Percentiles rank a stretch among this genome's conserved stretches.
Evolutionary conservation across 2,888 invertebrate species (phyloP).

Genomic region (Hanleya hanleyi): DNA sequence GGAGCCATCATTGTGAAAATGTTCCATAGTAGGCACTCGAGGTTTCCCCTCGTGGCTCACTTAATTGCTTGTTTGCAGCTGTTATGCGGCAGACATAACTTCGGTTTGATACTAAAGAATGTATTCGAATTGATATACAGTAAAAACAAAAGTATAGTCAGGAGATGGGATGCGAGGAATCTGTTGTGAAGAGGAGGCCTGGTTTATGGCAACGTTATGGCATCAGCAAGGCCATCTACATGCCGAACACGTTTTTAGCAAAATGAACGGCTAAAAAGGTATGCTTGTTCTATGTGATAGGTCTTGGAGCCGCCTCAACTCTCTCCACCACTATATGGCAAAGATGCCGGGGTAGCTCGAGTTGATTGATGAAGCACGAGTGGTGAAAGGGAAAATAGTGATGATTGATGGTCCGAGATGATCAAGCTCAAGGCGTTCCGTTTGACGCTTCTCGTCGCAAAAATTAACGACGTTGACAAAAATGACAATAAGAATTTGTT

Average conservation of each 20-base stretch:
- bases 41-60: background rate
- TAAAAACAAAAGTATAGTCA: too few species aligned
- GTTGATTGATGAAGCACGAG: background rate
- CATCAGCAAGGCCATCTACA: background rate
- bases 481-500: conserved; percentile 7
- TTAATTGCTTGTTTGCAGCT: background rate
- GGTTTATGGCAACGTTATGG: background rate
- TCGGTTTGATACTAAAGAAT: too few species aligned
- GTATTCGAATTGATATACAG: too few species aligned
- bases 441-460: conserved; percentile 2
- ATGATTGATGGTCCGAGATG: background rate
- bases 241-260: background rate
- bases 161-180: too few species aligned
- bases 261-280: background rate
- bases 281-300: background rate
- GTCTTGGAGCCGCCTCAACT: background rate
- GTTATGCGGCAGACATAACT: too few species aligned
- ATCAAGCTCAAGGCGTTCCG: conserved; percentile 3
- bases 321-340: too few species aligned
- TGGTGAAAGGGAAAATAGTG: background rate
- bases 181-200: too few species aligned
- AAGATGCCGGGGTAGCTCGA: background rate
- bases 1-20: background rate
- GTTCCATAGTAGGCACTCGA: background rate
- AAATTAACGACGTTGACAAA: conserved; percentile 10